Conservation (phyloP, 2,888 invertebrate genomes). For the Antheraea yamamai region DNA sequence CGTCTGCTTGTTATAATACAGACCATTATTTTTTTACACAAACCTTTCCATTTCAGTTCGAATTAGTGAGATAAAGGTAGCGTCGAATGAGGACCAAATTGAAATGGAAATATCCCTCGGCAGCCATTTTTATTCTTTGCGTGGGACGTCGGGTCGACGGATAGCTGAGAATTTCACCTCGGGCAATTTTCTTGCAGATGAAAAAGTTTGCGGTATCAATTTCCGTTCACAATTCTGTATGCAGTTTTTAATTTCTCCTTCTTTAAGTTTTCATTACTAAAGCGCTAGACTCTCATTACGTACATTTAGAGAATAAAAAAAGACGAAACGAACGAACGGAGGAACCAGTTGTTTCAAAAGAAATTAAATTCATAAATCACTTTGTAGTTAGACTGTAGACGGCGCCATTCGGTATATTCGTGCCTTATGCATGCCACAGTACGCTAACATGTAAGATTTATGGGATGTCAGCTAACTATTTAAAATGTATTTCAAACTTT, state of each 20-base stretch:
- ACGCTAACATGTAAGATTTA: constrained; percentile 39
- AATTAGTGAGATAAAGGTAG: constrained; percentile 49
- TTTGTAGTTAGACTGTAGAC: constrained; percentile 56
- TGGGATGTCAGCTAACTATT: background rate
- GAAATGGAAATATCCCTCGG: constrained; percentile 49
- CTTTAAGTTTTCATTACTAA: constrained; percentile 58
- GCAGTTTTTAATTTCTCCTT: constrained; percentile 47
- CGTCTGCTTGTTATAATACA: background rate
- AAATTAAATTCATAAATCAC: constrained; percentile 76
- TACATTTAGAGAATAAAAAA: constrained; percentile 56
- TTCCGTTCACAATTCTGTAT: constrained; percentile 56
- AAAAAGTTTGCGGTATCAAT: constrained; percentile 70
- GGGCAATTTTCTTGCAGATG: constrained; percentile 51
- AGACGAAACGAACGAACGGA: constrained; percentile 38
- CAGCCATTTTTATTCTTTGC: constrained; percentile 46
- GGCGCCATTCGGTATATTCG: constrained; percentile 61
- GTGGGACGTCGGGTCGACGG: constrained; percentile 36
- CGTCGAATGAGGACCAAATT: constrained; percentile 46
- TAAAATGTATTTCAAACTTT: background rate
- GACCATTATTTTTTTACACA: constrained; percentile 30
- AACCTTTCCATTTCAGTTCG: constrained; percentile 38
- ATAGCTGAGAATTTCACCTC: constrained; percentile 41
- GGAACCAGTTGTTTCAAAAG: constrained; percentile 62
- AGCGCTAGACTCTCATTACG: constrained; percentile 67
- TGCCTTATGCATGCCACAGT: constrained; percentile 48